A percentile compares a stretch with the other conserved stretches of the same genome.
Evolutionary conservation across 2,797 vertebrate species (phyloP).

Genomic region (Arctocebus calabarensis): DNA sequence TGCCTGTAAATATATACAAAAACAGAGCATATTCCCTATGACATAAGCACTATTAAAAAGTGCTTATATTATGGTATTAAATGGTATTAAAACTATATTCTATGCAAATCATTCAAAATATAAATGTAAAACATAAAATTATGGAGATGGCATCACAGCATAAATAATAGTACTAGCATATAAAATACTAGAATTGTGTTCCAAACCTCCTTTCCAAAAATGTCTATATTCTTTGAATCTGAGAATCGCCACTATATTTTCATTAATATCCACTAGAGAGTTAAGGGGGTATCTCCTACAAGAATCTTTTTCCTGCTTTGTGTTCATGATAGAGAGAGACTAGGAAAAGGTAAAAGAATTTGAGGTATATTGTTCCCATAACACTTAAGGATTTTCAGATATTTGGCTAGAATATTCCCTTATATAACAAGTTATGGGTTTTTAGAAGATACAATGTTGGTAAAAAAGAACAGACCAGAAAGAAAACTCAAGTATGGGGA

Average conservation of each 20-base stretch:
- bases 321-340: background rate
- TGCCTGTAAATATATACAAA: background rate
- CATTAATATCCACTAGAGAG: background rate
- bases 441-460: background rate
- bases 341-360: background rate
- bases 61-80: background rate
- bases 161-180: background rate
- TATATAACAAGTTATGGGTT: background rate
- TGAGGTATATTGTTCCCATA: background rate
- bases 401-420: background rate
- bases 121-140: slow-evolving; percentile 10
- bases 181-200: background rate
- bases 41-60: background rate
- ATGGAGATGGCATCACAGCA: background rate
- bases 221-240: background rate
- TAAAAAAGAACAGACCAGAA: background rate
- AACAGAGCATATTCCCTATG: background rate
- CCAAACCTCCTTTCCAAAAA: background rate
- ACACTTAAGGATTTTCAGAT: background rate
- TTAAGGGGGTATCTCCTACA: background rate
- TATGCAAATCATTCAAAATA: background rate
- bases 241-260: background rate
- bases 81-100: background rate
- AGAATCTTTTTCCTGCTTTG: background rate
- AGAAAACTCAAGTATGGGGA: background rate